Evolutionary conservation across 1,140 invertebrate species (phyloP), one percentile per base, ranked within the genome.

Genomic region (Coelopa frigida): DNA sequence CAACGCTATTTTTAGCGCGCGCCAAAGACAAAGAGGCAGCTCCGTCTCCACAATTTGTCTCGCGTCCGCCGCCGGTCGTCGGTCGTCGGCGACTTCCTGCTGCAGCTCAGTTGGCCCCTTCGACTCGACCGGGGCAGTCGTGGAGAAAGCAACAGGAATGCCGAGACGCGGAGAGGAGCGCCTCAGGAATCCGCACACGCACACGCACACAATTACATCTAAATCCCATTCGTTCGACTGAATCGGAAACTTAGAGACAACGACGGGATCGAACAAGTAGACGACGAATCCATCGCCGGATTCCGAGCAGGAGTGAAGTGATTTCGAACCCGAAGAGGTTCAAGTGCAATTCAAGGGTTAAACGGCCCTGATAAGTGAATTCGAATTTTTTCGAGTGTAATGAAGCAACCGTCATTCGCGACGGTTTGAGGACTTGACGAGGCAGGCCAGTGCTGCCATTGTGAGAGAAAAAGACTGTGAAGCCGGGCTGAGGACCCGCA

Each of bases 1-100:
- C 26, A 49, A 43, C 41, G 26, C 36, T 49, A 49, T 43, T 49
- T 49, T 43, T 49, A 44, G 47, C 20, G 31, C 32, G 24, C 32
- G 31, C 26, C 32, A 46, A 10, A 37, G n/a, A n/a, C n/a, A n/a
- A n/a, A n/a, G n/a, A n/a, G n/a, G n/a, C n/a, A n/a, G n/a, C n/a
- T n/a, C n/a, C n/a, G n/a, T n/a, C n/a, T n/a, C n/a, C n/a, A n/a
- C n/a, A n/a, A n/a, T n/a, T n/a, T n/a, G n/a, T n/a, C n/a, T n/a
- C n/a, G n/a, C n/a, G n/a, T n/a, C n/a, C n/a, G n/a, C n/a, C n/a
- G n/a, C n/a, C n/a, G n/a, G n/a, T n/a, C n/a, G n/a, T n/a, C n/a
- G 27, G 27, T 29, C 42, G 24, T 44, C 24, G 31, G 22, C 42
- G 23, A 23, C 29, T 42, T 42, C 40, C 11, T 10, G 14, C 31